Percentiles rank a stretch among this genome's conserved stretches.
These are phyloP conservation scores for Drosophila melanogaster DNA, from an alignment of 1,140 invertebrate species.

Conservation along the genomic window DNA sequence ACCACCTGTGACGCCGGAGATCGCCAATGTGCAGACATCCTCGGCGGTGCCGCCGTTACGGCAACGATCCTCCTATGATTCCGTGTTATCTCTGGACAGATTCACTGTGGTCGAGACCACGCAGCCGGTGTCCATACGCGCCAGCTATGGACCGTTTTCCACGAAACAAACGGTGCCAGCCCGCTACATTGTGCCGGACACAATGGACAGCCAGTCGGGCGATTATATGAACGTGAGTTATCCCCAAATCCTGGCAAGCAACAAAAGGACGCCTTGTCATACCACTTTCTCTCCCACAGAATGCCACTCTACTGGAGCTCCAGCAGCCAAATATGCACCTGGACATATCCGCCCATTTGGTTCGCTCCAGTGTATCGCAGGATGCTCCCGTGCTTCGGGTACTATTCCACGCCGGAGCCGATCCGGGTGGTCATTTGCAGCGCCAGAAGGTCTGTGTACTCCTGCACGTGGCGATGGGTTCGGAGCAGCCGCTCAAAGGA, in stretches of 20 bases:
- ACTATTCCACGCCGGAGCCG: conserved; percentile 94
- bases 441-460: conserved; percentile 89
- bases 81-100: conserved; percentile 90
- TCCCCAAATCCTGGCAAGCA: neutral
- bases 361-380: conserved; percentile 91
- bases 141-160: conserved; percentile 96
- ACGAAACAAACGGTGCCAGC: conserved; percentile 97
- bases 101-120: conserved; percentile 95
- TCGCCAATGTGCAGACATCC: conserved; percentile 65
- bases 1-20: conserved; percentile 85
- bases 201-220: conserved; percentile 86
- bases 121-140: conserved; percentile 93
- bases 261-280: neutral
- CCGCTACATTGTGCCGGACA: conserved; percentile 93
- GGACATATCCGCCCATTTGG: conserved; percentile 96
- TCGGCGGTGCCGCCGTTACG: conserved; percentile 62
- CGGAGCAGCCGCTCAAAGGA: conserved; percentile 88
- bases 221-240: conserved; percentile 78
- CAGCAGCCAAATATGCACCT: conserved; percentile 90
- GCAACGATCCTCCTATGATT: conserved; percentile 84
- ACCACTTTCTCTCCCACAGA: conserved; percentile 35
- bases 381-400: conserved; percentile 94
- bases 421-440: conserved; percentile 87
- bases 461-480: conserved; percentile 88
- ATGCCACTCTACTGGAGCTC: conserved; percentile 85